Conservation (phyloP, 2,888 invertebrate species). For the Elegia similella region DNA sequence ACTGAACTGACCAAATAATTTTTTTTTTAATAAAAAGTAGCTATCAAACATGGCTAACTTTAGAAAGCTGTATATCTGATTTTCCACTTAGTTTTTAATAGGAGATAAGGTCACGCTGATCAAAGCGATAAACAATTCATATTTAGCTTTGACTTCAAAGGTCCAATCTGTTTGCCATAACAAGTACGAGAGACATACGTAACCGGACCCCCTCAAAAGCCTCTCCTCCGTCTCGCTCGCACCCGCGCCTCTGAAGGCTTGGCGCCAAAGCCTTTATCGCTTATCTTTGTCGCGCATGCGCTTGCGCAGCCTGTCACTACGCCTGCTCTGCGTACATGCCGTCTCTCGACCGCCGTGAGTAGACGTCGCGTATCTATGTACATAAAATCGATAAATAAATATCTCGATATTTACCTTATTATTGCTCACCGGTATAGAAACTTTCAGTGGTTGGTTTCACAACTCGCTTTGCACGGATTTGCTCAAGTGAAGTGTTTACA, state of each 20-base stretch:
- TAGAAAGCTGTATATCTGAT: conserved; percentile 2
- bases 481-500: conserved; percentile 32
- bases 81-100: neutral
- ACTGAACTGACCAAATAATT: no score
- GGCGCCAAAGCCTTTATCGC: conserved; percentile 66
- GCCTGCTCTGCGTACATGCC: conserved; percentile 51
- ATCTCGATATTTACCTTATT: neutral
- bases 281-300: conserved; percentile 62
- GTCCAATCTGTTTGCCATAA: conserved; percentile 60
- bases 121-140: conserved; percentile 39
- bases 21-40: neutral
- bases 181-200: conserved; percentile 62
- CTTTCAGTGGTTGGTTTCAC: conserved; percentile 3
- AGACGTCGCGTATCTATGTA: conserved; percentile 51
- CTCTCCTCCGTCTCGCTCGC: conserved; percentile 58
- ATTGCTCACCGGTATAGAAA: neutral
- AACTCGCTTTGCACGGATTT: conserved; percentile 3
- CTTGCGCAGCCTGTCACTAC: conserved; percentile 66
- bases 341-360: conserved; percentile 61
- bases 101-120: conserved; percentile 26
- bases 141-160: conserved; percentile 55
- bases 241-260: conserved; percentile 32
- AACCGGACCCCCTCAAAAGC: conserved; percentile 75
- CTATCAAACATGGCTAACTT: neutral
- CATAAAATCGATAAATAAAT: conserved; percentile 9